These are phyloP conservation scores for Odontomyia ornata DNA, from an alignment of 2,888 invertebrate species.

Conservation along the genomic window DNA sequence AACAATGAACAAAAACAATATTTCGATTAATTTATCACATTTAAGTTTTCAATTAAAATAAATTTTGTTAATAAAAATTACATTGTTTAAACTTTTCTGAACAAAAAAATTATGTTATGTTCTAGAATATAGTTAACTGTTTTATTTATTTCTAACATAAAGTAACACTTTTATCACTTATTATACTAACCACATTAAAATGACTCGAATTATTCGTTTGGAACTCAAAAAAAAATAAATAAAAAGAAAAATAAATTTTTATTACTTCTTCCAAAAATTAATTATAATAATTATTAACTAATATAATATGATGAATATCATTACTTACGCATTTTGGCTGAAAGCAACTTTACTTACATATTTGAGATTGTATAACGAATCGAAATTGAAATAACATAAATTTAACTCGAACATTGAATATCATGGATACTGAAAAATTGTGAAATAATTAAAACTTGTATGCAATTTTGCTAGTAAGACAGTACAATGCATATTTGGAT, in stretches of 20 bases:
- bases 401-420: neutral
- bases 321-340: constrained; percentile 14
- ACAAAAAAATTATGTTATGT: neutral
- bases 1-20: neutral
- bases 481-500: neutral
- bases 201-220: neutral
- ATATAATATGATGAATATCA: neutral
- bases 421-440: neutral
- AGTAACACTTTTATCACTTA: neutral
- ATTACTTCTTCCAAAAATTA: constrained; percentile 15
- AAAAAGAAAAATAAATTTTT: neutral
- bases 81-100: neutral
- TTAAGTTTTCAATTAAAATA: neutral
- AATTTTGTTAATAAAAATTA: neutral
- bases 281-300: neutral
- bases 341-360: constrained; percentile 10
- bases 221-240: neutral
- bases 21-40: neutral
- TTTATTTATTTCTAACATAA: constrained; percentile 15
- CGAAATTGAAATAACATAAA: neutral
- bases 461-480: neutral
- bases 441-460: neutral
- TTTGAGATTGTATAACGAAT: constrained; percentile 6
- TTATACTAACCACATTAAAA: constrained; percentile 4
- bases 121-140: neutral